A percentile compares a stretch with the other conserved stretches of the same genome.
phyloP scores from a whole-genome alignment of 2,888 invertebrate genomes.

The Cylloceria caligata region DNA sequence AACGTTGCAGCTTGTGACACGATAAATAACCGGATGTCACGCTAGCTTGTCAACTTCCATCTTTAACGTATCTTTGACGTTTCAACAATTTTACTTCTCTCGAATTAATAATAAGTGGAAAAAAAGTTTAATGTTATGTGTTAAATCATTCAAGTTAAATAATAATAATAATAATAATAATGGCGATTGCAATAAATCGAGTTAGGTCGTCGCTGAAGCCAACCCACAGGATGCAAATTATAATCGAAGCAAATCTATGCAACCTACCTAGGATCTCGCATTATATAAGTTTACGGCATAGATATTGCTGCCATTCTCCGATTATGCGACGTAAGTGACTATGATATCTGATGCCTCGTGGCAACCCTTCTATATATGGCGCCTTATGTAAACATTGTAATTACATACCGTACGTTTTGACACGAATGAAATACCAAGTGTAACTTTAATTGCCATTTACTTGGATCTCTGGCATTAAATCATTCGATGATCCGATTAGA shows the following conservation, averaged over 20 bases:
- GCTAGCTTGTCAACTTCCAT: background rate
- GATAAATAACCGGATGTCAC: background rate
- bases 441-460: slow-evolving; percentile 9
- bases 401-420: slow-evolving; percentile 38
- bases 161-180: background rate
- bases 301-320: slow-evolving; percentile 19
- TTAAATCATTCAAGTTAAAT: slow-evolving; percentile 25
- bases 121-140: slow-evolving; percentile 1
- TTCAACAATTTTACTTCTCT: background rate
- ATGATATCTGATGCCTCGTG: slow-evolving; percentile 1
- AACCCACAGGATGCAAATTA: slow-evolving; percentile 51
- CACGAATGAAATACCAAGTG: slow-evolving; percentile 3
- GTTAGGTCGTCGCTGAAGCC: background rate
- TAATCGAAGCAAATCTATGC: slow-evolving; percentile 12
- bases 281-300: slow-evolving; percentile 44
- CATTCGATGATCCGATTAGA: slow-evolving; percentile 5
- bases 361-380: background rate
- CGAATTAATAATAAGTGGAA: background rate
- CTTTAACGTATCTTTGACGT: background rate
- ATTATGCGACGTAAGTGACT: background rate
- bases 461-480: background rate
- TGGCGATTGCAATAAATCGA: slow-evolving; percentile 9
- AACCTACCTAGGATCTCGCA: background rate
- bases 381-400: slow-evolving; percentile 50
- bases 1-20: background rate